phyloP scores from a whole-genome alignment of 2,113 vertebrate genomes.

The Heptranchias perlo region DNA sequence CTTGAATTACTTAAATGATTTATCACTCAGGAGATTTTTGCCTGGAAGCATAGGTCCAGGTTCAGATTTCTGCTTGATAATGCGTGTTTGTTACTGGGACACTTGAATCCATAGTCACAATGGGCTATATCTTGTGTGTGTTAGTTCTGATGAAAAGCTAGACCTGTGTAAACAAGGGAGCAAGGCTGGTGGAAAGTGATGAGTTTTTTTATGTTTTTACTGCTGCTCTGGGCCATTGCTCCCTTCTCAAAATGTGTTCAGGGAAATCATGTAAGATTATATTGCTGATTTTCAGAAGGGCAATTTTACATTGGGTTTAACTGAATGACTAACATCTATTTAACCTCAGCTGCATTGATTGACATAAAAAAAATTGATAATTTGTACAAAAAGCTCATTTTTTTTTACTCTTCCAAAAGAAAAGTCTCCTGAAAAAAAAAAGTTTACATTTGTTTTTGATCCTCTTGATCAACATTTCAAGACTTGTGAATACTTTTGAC shows the following conservation, averaged over 20 bases:
- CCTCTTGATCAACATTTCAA: background rate
- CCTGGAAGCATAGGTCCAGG: background rate
- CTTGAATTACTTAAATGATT: background rate
- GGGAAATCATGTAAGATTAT: background rate
- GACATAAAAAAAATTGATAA: background rate
- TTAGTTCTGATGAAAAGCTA: background rate
- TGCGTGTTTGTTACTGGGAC: background rate
- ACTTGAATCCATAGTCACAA: too few relatives aligned
- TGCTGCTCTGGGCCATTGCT: background rate
- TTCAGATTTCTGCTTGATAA: background rate
- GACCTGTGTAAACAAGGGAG: background rate
- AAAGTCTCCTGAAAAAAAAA: background rate
- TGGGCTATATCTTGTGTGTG: background rate
- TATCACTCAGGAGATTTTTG: constrained; percentile 2
- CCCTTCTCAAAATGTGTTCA: background rate
- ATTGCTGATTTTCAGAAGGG: background rate
- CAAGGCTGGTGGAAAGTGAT: background rate
- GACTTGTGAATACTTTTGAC: background rate
- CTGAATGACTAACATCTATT: background rate
- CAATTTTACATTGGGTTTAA: background rate
- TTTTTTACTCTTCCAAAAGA: background rate
- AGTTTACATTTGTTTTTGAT: background rate
- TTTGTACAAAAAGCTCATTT: background rate
- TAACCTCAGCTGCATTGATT: background rate
- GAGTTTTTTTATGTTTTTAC: background rate